phyloP scores from a whole-genome alignment of 2,888 invertebrate genomes.

The Andricus quercusramuli region DNA sequence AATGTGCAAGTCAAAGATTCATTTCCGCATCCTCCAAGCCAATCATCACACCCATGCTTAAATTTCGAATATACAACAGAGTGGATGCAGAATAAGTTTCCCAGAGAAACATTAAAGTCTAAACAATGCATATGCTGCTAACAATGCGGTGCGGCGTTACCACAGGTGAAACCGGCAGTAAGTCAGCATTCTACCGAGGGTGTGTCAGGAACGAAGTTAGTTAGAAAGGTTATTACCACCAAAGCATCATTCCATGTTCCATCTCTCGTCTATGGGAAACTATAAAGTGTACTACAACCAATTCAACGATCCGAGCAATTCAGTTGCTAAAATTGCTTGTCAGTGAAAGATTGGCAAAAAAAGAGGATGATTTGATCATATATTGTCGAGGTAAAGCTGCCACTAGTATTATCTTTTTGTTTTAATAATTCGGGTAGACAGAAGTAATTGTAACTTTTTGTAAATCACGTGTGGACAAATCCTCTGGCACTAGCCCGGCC shows the following conservation, averaged over 20 bases:
- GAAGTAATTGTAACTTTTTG: no score
- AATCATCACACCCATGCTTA: slow-evolving; percentile 17
- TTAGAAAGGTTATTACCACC: slow-evolving; percentile 34
- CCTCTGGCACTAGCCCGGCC: no score
- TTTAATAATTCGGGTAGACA: no score
- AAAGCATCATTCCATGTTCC: slow-evolving; percentile 21
- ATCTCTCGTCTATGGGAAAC: not conserved
- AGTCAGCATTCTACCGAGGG: slow-evolving; percentile 42
- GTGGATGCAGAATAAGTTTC: slow-evolving; percentile 2
- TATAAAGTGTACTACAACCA: slow-evolving; percentile 20
- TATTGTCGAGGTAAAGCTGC: slow-evolving; percentile 22
- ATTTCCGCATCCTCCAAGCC: slow-evolving; percentile 14
- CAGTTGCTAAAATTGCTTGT: slow-evolving; percentile 52
- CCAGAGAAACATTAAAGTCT: slow-evolving; percentile 29
- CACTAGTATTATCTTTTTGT: no score
- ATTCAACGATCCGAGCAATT: slow-evolving; percentile 50
- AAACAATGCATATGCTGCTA: slow-evolving; percentile 26
- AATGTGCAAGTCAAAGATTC: not conserved
- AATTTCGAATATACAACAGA: slow-evolving; percentile 10
- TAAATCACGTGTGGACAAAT: no score
- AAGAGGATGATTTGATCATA: slow-evolving; percentile 41
- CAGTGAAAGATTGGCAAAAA: slow-evolving; percentile 43
- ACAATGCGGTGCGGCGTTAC: slow-evolving; percentile 28
- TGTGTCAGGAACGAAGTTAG: slow-evolving; percentile 30
- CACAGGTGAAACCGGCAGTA: slow-evolving; percentile 27